A percentile compares a stretch with the other conserved stretches of the same genome.
phyloP scores from a whole-genome alignment of 2,797 vertebrate species.

The Gadopsis marmoratus region DNA sequence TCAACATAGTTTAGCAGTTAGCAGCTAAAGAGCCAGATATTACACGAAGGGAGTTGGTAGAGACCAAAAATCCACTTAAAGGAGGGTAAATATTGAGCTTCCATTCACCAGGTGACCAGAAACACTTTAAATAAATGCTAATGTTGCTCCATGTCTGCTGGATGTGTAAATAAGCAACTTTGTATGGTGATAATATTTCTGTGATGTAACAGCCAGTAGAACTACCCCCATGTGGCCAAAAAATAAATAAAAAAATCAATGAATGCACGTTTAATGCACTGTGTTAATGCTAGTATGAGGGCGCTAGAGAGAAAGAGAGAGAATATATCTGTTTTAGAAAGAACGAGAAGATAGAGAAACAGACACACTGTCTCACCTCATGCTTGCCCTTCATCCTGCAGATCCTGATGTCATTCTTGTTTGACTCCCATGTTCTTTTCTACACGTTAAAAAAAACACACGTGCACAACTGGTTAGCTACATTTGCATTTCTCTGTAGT shows the following conservation, averaged over 20 bases:
- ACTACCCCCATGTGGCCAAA: background rate
- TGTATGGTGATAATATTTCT: background rate
- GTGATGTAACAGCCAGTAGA: background rate
- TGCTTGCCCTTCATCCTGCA: constrained; percentile 98
- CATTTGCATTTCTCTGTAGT: background rate
- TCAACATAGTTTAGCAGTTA: background rate
- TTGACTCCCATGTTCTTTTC: constrained; percentile 96
- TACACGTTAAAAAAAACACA: constrained; percentile 59
- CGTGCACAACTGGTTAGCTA: constrained; percentile 17
- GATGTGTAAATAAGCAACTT: background rate
- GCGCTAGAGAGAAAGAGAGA: background rate
- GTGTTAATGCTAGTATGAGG: background rate
- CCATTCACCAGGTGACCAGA: background rate
- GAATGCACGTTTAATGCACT: background rate
- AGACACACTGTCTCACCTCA: constrained; percentile 83
- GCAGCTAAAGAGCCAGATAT: background rate
- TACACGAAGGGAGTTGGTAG: background rate
- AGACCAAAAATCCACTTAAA: background rate
- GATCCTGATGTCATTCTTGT: constrained; percentile 95
- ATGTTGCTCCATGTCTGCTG: background rate
- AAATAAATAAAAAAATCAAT: background rate
- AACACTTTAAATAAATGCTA: background rate
- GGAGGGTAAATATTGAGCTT: background rate
- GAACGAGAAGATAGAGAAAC: background rate
- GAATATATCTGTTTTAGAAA: background rate